phyloP scores from a whole-genome alignment of 2,888 invertebrate species.

The Sturmia bella region DNA sequence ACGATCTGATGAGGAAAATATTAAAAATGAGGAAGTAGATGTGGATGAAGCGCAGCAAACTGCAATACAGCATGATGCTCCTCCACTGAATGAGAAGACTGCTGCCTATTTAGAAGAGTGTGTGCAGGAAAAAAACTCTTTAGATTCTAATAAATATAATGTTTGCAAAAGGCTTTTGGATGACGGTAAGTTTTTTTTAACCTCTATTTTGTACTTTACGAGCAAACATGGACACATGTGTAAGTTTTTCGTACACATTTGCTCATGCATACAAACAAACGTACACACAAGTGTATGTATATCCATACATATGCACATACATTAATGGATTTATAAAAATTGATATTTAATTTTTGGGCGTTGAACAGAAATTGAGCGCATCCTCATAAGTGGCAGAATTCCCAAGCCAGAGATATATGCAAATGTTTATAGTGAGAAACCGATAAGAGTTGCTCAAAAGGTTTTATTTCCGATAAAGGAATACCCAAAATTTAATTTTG shows the following conservation, averaged over 20 bases:
- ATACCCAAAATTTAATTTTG: constrained; percentile 90
- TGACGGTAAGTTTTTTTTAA: constrained; percentile 85
- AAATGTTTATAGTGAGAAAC: constrained; percentile 80
- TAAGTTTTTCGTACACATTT: too few species aligned
- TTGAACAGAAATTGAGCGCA: constrained; percentile 84
- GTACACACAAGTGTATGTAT: constrained; percentile 1
- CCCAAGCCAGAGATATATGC: constrained; percentile 80
- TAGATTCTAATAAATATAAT: constrained; percentile 85
- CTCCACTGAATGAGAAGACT: constrained; percentile 86
- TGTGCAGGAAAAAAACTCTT: constrained; percentile 86
- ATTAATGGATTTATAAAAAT: neutral
- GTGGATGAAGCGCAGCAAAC: constrained; percentile 70
- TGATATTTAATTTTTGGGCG: neutral
- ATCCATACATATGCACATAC: constrained; percentile 7
- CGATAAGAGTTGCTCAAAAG: constrained; percentile 80
- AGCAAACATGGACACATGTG: neutral
- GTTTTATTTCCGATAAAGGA: constrained; percentile 80
- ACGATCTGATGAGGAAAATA: constrained; percentile 77
- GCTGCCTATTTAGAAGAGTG: constrained; percentile 89
- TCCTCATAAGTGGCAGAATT: constrained; percentile 90
- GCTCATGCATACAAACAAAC: too few species aligned
- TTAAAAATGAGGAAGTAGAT: constrained; percentile 71
- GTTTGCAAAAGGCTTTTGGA: constrained; percentile 87
- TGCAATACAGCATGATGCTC: constrained; percentile 74
- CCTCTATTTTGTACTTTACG: too few species aligned